Evolutionary conservation across 37 sponge, comb jelly and placozoan species (phyloP), one percentile per base, ranked within the genome.

Genomic region (Haliclona indistincta): DNA sequence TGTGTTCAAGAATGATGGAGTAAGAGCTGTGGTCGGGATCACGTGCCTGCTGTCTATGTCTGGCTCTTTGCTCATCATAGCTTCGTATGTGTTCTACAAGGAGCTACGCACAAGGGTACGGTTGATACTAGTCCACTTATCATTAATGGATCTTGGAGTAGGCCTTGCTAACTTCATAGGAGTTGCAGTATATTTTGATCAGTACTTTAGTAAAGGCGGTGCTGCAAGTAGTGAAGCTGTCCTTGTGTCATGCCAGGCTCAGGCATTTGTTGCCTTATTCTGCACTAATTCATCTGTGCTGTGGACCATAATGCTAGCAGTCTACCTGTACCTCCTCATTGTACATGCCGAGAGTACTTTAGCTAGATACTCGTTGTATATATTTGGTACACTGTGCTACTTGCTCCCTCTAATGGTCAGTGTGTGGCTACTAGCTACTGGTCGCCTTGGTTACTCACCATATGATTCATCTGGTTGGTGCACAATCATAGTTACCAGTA

Each of bases 381-480:
- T 58, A 11, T n/a, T 58, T 6, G 11, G n/a, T 58, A 20, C 28
- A 25, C 6, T 76, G 25, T 79, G 85, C 71, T 90, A 85, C 43
- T 71, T 68, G 15, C 15, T 90, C 0, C 86, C 91, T 2, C 20
- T 84, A 22, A 4, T 70, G 1, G 15, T 85, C 2, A 28, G 66
- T 2, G 15, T 81, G 33, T 90, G 91, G 91, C 30, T 68, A 1
- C 13, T 64, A 13, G 43, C 44, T 4, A 80, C 75, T 0, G 45
- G 41, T 22, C 4, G 70, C 26, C 40, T 90, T 42, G 80, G 86
- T 4, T 85, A 80, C 39, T 75, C 91, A 0, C 91, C 91, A 20
- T 67, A 62, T 37, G 71, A 81, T 64, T 76, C 86, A 41, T 68
- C 87, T 30, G 91, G 91, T 0, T 90, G 91, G 91, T 90, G 91